Evolutionary conservation across 2,113 vertebrate species (phyloP), one percentile per base, ranked within the genome.

Genomic region (Eolophus roseicapilla): DNA sequence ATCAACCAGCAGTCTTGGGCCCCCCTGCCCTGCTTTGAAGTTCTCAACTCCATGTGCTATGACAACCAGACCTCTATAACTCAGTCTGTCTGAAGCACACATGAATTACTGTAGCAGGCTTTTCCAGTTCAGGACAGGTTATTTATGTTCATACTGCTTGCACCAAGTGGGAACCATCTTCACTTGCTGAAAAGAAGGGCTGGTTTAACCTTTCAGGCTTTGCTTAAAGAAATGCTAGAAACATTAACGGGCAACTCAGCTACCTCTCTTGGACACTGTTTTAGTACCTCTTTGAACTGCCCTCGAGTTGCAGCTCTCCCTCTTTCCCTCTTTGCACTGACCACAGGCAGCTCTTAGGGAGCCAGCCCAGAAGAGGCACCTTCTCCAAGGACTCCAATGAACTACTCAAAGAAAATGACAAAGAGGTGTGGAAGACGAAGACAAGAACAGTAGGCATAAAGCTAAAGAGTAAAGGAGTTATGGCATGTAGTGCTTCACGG

Each of bases 21-120:
- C 41, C 41, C 41, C 41, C 41, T 41, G 41, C 41, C 41, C 41
- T 97, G 77, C 77, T 97, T 97, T 97, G 95, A 97, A 97, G 90
- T 60, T 85, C 39, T 55, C 57, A 77, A 85, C 74, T 41, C 88
- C 43, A 46, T 75, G 49, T 57, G 11, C 64, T 90, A 13, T 60
- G 53, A 92, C 94, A 95, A 91, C 52, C 57, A 67, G 65, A 52
- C 83, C 68, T 67, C 37, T 79, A 7, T 70, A 82, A 82, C 28
- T 90, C 82, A 68, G 35, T 87, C 73, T 88, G 43, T 23, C 21
- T 46, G 86, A 96, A 94, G 59, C 49, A 52, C 88, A 74, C 49
- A 79, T 52, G 19, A 41, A 63, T 92, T 92, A 90, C 63, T 75
- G 47, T 16, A 69, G 50, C 28, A 87, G 55, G 43, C 82, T 92